Evolutionary conservation across 2,113 vertebrate genomes (phyloP).

Genomic region (Paradisaea rubra): DNA sequence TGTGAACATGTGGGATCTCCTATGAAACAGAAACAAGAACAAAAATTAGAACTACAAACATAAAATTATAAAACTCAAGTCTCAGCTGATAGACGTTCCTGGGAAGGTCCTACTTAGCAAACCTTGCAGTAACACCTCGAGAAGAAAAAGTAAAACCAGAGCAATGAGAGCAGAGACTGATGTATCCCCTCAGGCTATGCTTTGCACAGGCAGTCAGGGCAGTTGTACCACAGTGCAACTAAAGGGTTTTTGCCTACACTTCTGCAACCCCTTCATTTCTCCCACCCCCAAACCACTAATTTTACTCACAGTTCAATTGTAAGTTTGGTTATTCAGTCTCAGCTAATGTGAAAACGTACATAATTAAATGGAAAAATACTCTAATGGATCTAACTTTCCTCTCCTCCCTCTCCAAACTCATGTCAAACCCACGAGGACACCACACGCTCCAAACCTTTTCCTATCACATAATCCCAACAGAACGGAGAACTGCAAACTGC

Average conservation of each 20-base stretch:
- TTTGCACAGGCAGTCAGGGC: not conserved
- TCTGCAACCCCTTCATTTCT: not conserved
- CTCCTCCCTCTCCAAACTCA: not conserved
- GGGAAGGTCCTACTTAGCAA: not conserved
- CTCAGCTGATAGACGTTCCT: not conserved
- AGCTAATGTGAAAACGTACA: not conserved
- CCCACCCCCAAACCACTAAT: not conserved
- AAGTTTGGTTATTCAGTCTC: not conserved
- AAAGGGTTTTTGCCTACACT: not conserved
- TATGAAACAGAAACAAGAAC: not conserved
- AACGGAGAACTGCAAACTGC: not conserved
- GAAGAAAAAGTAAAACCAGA: not conserved
- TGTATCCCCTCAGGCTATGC: rapidly evolving
- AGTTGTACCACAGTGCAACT: not conserved
- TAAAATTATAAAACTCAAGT: not conserved
- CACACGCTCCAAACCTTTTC: not conserved
- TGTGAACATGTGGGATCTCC: not conserved
- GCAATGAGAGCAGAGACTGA: not conserved
- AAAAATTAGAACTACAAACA: not conserved
- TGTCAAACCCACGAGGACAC: not conserved
- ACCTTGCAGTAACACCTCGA: not conserved
- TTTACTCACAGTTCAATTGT: not conserved
- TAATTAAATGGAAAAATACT: not conserved
- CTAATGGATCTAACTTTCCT: not conserved
- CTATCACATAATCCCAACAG: not conserved